Evolutionary conservation across 23 tunicate genomes (phyloP).

Genomic region (Ascidia mentula): DNA sequence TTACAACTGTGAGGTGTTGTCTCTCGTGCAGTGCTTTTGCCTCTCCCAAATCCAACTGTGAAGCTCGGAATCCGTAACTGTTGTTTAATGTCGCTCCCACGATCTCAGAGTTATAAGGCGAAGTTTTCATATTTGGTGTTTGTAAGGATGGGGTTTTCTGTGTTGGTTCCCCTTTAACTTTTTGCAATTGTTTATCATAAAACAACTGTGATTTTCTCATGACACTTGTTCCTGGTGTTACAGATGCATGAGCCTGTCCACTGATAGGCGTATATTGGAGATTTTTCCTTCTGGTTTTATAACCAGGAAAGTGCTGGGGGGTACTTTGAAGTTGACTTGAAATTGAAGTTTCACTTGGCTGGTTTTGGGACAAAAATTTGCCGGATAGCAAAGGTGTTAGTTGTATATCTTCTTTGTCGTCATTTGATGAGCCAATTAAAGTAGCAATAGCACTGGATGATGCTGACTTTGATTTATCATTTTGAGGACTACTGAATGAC

Average conservation of each 20-base stretch:
- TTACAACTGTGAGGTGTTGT: conserved; percentile 53
- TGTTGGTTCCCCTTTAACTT: neutral
- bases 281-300: neutral
- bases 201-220: neutral
- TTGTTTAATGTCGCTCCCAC: conserved; percentile 27
- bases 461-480: neutral
- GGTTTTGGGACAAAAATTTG: neutral
- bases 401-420: neutral
- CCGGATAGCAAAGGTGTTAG: conserved; percentile 20
- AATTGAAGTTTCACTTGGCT: neutral
- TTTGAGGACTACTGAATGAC: neutral
- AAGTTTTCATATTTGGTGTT: neutral
- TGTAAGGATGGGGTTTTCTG: neutral
- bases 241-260: neutral
- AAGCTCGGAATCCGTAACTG: conserved; percentile 43
- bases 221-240: neutral
- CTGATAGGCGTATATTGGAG: conserved; percentile 14
- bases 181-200: no score
- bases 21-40: conserved; percentile 71
- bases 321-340: neutral
- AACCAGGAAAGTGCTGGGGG: neutral
- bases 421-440: neutral
- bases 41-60: conserved; percentile 15
- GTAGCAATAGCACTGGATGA: conserved; percentile 15
- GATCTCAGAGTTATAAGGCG: conserved; percentile 1